Evolutionary conservation across 2,113 vertebrate genomes (phyloP).

Genomic region (Mystacornis crossleyi): DNA sequence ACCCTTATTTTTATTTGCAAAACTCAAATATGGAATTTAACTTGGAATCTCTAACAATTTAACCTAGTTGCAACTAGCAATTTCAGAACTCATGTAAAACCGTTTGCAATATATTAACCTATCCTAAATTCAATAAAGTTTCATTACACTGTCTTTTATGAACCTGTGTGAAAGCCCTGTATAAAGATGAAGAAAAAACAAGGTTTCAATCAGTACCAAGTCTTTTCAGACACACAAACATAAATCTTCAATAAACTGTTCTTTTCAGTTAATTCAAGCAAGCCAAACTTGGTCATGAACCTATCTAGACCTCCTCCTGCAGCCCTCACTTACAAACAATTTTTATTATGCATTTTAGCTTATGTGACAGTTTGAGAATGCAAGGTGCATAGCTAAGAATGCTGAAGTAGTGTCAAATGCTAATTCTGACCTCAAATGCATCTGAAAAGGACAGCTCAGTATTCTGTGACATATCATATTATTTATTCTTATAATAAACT

Average conservation of each 20-base stretch:
- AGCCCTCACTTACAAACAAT: background rate
- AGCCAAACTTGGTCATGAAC: background rate
- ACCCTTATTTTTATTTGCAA: background rate
- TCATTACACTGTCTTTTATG: background rate
- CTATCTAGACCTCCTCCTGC: background rate
- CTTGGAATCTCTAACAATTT: background rate
- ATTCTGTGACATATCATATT: background rate
- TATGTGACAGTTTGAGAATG: background rate
- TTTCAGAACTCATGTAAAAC: background rate
- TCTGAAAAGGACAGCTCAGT: background rate
- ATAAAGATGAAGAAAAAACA: background rate
- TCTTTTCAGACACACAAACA: background rate
- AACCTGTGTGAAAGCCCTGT: background rate
- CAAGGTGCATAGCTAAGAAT: background rate
- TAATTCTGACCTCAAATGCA: background rate
- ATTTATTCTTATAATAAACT: background rate
- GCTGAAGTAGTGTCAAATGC: background rate
- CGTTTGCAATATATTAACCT: background rate
- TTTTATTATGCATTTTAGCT: background rate
- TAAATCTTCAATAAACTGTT: background rate
- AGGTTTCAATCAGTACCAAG: background rate
- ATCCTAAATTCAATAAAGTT: background rate
- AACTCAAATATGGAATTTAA: background rate
- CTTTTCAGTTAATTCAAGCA: background rate
- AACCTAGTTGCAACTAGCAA: background rate